phyloP scores from a whole-genome alignment of 1,140 invertebrate species.

The Lethocerus indicus region DNA sequence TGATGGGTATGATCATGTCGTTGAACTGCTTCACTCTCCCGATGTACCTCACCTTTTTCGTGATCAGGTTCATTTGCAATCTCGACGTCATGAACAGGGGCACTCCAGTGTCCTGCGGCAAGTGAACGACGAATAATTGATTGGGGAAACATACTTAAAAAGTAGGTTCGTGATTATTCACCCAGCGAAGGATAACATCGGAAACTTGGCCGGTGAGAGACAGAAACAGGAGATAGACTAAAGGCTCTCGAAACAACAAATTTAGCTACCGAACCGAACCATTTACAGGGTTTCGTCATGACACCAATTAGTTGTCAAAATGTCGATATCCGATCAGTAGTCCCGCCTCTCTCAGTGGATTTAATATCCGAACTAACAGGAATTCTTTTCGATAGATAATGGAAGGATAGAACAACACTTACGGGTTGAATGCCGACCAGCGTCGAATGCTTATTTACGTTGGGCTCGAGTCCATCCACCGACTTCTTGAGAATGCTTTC shows the following conservation, averaged over 20 bases:
- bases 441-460: slow-evolving; percentile 33
- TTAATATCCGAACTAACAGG: too few relatives aligned
- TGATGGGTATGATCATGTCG: slow-evolving; percentile 38
- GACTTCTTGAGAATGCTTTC: slow-evolving; percentile 37
- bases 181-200: too few relatives aligned
- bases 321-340: too few relatives aligned
- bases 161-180: neutral
- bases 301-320: too few relatives aligned
- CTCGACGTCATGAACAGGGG: slow-evolving; percentile 36
- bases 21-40: slow-evolving; percentile 33
- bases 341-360: too few relatives aligned
- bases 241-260: too few relatives aligned
- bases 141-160: slow-evolving; percentile 2
- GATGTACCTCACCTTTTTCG: slow-evolving; percentile 35
- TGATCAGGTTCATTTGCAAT: slow-evolving; percentile 47
- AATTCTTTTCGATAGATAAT: too few relatives aligned
- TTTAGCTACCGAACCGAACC: too few relatives aligned
- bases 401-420: slow-evolving; percentile 17
- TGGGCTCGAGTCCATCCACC: slow-evolving; percentile 46
- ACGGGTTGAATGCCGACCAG: slow-evolving; percentile 33
- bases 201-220: too few relatives aligned
- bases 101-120: slow-evolving; percentile 33
- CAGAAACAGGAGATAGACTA: too few relatives aligned
- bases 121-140: neutral
- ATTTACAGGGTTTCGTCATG: too few relatives aligned